Percentiles rank a stretch among this genome's conserved stretches.
These are phyloP conservation scores for Galbula dea DNA, from an alignment of 2,113 vertebrate species.

Conservation along the genomic window DNA sequence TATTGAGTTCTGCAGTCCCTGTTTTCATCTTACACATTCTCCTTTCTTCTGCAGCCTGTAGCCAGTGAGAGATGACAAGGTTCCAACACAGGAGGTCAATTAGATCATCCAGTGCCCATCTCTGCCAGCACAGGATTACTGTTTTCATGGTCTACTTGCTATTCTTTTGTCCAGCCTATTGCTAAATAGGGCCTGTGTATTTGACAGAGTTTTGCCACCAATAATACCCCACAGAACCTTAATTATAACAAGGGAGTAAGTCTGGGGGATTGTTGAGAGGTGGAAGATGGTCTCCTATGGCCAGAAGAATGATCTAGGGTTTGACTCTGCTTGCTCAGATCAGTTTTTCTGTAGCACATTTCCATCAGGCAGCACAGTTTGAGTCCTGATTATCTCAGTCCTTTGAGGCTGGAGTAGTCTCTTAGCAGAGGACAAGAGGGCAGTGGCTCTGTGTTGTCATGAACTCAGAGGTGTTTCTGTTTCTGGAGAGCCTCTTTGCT, in stretches of 20 bases:
- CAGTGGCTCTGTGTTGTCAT: neutral
- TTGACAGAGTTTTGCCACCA: neutral
- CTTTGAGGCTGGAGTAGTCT: neutral
- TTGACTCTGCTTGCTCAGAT: neutral
- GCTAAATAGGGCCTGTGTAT: neutral
- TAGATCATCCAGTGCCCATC: conserved; percentile 1
- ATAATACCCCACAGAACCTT: neutral
- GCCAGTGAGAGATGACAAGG: conserved; percentile 22
- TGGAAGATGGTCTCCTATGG: neutral
- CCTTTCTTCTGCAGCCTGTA: conserved; percentile 34
- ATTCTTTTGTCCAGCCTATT: conserved; percentile 8
- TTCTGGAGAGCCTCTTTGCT: neutral
- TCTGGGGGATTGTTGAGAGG: neutral
- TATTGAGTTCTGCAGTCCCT: neutral
- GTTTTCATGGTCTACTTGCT: conserved; percentile 7
- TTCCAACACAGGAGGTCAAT: neutral
- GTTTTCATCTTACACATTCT: conserved; percentile 32
- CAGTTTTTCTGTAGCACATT: neutral
- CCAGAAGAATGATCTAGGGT: neutral
- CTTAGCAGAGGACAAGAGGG: neutral
- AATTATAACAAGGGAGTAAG: neutral
- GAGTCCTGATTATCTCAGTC: neutral
- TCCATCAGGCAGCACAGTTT: neutral
- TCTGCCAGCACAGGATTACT: conserved; percentile 23
- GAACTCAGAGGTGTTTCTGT: neutral